Conservation (phyloP, 2,113 vertebrate genomes). For the Chloroceryle aenea region DNA sequence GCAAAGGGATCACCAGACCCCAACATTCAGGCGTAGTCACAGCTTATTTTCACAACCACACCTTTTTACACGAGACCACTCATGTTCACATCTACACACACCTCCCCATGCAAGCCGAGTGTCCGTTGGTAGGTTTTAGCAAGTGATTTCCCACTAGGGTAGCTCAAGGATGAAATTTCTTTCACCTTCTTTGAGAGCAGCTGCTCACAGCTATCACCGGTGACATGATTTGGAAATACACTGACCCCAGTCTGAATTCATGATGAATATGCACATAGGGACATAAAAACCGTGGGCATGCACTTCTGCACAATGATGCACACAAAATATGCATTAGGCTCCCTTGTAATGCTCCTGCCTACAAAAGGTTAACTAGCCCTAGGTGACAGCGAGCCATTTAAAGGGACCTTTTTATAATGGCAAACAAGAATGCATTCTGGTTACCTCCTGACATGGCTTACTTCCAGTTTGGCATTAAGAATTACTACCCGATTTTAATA, state of each 20-base stretch:
- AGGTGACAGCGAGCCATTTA: conserved; percentile 34
- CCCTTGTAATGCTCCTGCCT: conserved; percentile 30
- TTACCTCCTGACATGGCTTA: conserved; percentile 45
- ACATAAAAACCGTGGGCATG: neutral
- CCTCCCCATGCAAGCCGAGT: neutral
- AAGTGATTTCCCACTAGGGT: neutral
- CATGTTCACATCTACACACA: neutral
- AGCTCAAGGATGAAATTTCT: conserved; percentile 46
- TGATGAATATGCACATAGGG: conserved; percentile 15
- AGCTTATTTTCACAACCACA: neutral
- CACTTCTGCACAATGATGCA: conserved; percentile 12
- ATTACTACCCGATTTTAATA: conserved; percentile 46
- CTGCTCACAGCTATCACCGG: conserved; percentile 2
- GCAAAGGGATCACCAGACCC: neutral
- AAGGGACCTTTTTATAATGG: conserved; percentile 53
- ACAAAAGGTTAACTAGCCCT: conserved; percentile 63
- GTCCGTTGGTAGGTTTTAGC: neutral
- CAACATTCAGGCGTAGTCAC: neutral
- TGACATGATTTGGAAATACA: conserved; percentile 8
- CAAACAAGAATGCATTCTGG: conserved; percentile 40
- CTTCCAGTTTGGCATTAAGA: conserved; percentile 57
- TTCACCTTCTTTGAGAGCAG: conserved; percentile 24
- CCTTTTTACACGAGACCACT: neutral
- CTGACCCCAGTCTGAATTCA: neutral
- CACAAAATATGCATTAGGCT: conserved; percentile 13